These are phyloP conservation scores for Emys orbicularis DNA, from an alignment of 2,797 vertebrate genomes.

Conservation along the genomic window DNA sequence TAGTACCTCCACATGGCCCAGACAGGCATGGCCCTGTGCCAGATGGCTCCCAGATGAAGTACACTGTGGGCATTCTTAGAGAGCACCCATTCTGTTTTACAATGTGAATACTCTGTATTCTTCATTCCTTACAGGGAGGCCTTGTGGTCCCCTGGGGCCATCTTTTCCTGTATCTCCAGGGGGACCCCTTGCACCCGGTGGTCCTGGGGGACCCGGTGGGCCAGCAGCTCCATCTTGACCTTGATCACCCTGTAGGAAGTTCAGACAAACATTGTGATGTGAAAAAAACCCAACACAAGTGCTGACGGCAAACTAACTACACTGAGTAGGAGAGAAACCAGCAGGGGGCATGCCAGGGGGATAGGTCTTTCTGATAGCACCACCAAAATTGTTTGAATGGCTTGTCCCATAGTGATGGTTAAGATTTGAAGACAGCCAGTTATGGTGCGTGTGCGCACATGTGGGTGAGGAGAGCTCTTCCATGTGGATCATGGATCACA, in stretches of 20 bases:
- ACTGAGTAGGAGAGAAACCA: background rate
- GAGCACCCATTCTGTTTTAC: background rate
- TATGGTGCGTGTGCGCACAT: background rate
- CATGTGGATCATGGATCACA: too few relatives aligned
- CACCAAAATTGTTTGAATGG: background rate
- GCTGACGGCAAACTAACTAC: background rate
- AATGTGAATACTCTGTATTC: background rate
- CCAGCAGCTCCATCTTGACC: constrained; percentile 91
- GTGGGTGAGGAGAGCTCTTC: background rate
- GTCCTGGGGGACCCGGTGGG: constrained; percentile 91
- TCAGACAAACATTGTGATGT: constrained; percentile 64
- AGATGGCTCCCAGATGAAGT: background rate
- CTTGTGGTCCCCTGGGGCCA: constrained; percentile 90
- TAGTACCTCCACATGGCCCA: background rate
- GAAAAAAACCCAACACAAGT: background rate
- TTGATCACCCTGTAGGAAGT: constrained; percentile 91
- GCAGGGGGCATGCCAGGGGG: background rate
- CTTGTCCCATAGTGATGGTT: background rate
- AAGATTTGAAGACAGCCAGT: background rate
- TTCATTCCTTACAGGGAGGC: constrained; percentile 86
- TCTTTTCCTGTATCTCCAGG: constrained; percentile 95
- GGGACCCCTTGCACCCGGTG: constrained; percentile 91
- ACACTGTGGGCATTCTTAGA: background rate
- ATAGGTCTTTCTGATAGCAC: background rate
- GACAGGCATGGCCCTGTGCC: background rate